Conservation (phyloP, 2,113 vertebrate genomes). For the Cololabis saira region DNA sequence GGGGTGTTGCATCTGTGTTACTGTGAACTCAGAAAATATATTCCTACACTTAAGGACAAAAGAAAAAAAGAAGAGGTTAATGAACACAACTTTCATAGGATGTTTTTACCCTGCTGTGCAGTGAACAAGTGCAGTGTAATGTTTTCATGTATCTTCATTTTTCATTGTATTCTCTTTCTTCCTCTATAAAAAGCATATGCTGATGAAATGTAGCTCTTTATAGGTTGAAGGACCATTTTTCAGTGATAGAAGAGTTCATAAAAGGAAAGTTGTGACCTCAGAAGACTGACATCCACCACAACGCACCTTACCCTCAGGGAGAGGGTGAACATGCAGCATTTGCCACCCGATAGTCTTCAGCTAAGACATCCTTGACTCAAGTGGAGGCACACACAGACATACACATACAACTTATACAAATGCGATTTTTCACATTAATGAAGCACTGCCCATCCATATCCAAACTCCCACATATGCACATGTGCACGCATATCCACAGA, state of each 20-base stretch:
- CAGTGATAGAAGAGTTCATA: constrained; percentile 1
- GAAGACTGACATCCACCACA: constrained; percentile 36
- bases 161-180: constrained; percentile 6
- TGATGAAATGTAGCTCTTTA: constrained; percentile 8
- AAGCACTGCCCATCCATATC: constrained; percentile 1
- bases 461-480: not conserved
- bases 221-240: constrained; percentile 2
- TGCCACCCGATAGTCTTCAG: constrained; percentile 72
- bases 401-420: not conserved
- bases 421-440: constrained; percentile 5
- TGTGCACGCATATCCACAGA: constrained; percentile 2
- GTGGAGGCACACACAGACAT: not conserved
- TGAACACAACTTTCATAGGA: not conserved
- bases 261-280: constrained; percentile 46
- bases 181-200: not conserved
- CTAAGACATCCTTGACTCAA: constrained; percentile 40
- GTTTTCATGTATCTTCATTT: not conserved
- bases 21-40: not conserved
- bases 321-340: constrained; percentile 56
- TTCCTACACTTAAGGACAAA: constrained; percentile 3
- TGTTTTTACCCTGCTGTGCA: not conserved
- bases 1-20: constrained; percentile 1
- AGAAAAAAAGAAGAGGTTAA: not conserved
- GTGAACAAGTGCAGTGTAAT: not conserved
- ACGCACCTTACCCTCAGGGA: constrained; percentile 39